These are phyloP conservation scores for Vimba vimba DNA, from an alignment of 2,113 vertebrate species.

Conservation along the genomic window DNA sequence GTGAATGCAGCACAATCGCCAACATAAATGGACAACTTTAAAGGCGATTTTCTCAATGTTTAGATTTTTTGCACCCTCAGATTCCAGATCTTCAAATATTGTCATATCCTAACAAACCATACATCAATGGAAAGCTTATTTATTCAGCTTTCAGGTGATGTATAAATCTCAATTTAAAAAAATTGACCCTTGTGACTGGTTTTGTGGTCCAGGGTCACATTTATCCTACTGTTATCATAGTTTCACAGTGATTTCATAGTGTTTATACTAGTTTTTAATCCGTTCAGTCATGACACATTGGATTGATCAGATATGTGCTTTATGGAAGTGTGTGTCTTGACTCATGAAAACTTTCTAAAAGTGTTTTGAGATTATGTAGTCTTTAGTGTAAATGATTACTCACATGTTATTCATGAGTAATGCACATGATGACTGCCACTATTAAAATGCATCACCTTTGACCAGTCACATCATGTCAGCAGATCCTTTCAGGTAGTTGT, in stretches of 20 bases:
- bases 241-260: not conserved
- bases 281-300: not conserved
- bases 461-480: not conserved
- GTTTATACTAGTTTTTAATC: not conserved
- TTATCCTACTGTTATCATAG: not conserved
- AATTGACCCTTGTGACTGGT: too few species aligned
- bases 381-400: not conserved
- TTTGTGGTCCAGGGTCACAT: not conserved
- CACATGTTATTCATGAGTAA: not conserved
- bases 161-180: too few species aligned
- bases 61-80: too few species aligned
- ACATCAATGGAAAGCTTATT: too few species aligned
- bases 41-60: too few species aligned
- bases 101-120: too few species aligned
- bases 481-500: not conserved
- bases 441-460: not conserved
- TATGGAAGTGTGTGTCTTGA: not conserved
- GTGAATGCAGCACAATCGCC: too few species aligned
- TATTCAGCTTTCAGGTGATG: too few species aligned
- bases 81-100: too few species aligned
- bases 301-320: not conserved
- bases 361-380: too few species aligned
- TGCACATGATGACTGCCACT: not conserved
- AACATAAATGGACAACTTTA: too few species aligned
- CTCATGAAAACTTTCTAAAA: too few species aligned